Evolutionary conservation across 2,113 vertebrate genomes (phyloP), one percentile per base, ranked within the genome.

Genomic region (Gallinago media): DNA sequence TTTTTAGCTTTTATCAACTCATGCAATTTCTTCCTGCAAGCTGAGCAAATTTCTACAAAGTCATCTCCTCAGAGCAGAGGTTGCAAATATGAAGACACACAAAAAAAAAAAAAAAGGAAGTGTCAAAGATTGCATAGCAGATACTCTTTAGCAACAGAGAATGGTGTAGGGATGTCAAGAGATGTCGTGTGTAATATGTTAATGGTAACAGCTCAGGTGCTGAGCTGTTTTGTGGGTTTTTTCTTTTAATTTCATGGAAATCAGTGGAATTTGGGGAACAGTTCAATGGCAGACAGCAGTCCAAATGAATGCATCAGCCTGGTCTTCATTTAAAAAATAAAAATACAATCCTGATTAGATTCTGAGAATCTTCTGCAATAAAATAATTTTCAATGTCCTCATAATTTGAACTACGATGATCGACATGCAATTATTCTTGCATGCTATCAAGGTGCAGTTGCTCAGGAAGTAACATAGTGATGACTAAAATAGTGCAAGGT

Each of bases 1-100:
- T 96, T 95, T 96, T 96, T 91, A 94, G 70, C 40, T 94, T 94
- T 94, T 94, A 89, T 84, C 83, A 87, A 85, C 73, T 89, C 46
- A 5, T 68, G 85, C 31, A 93, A 90, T 89, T 96, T 92, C 31
- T 87, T 92, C 23, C 65, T 95, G 94, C 92, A 94, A 94, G 72
- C 68, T 88, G 47, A 86, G 88, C 88, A 95, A 70, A 94, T 93
- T 92, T 95, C 44, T 25, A 75, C 74, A 47, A 44, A 85, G 56
- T 65, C 19, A 52, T 65, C 21, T 87, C 10, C 34, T 65, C 65
- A 79, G 56, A 95, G 38, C 22, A 87, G 46, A 82, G 52, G 20
- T 36, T 88, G 61, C n/a, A 93, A 90, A 84, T 44, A 61, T 42
- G 56, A 77, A 83, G 8, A 5, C 1, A 32, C 52, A 23, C 19